These are phyloP conservation scores for Chromis chromis DNA, from an alignment of 2,797 vertebrate genomes.

Conservation along the genomic window DNA sequence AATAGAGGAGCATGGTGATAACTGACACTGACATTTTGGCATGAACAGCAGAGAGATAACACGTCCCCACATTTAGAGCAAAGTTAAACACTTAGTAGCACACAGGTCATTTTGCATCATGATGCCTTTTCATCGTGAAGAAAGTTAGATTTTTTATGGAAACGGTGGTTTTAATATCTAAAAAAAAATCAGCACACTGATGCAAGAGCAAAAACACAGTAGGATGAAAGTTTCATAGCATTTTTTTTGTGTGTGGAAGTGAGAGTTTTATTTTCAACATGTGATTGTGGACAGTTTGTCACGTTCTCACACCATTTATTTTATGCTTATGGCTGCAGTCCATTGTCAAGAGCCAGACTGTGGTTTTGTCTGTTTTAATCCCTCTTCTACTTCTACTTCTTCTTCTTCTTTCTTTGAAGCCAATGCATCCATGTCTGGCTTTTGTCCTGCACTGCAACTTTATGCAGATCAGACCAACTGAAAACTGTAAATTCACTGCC, in stretches of 20 bases:
- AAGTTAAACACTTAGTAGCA: too few relatives aligned
- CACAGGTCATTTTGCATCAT: neutral
- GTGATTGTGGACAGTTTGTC: neutral
- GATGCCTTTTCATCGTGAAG: too few relatives aligned
- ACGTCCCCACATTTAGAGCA: neutral
- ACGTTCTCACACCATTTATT: conserved; percentile 8
- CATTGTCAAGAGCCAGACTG: neutral
- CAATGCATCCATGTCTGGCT: neutral
- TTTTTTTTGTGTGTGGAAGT: neutral
- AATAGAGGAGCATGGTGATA: neutral
- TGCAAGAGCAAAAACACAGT: too few relatives aligned
- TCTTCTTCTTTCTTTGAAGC: neutral
- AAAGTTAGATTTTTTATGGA: neutral
- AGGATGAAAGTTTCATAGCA: too few relatives aligned
- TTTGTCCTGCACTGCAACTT: neutral
- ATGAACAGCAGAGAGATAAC: too few relatives aligned
- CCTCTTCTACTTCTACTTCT: conserved; percentile 11
- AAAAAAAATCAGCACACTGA: too few relatives aligned
- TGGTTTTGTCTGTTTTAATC: conserved; percentile 20
- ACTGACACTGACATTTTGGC: neutral
- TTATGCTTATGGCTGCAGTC: conserved; percentile 12
- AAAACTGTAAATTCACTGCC: neutral
- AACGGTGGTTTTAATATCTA: neutral
- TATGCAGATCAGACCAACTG: neutral
- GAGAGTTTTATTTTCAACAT: neutral